These are phyloP conservation scores for Hesperophylax magnus DNA, from an alignment of 1,140 invertebrate species.

Conservation along the genomic window DNA sequence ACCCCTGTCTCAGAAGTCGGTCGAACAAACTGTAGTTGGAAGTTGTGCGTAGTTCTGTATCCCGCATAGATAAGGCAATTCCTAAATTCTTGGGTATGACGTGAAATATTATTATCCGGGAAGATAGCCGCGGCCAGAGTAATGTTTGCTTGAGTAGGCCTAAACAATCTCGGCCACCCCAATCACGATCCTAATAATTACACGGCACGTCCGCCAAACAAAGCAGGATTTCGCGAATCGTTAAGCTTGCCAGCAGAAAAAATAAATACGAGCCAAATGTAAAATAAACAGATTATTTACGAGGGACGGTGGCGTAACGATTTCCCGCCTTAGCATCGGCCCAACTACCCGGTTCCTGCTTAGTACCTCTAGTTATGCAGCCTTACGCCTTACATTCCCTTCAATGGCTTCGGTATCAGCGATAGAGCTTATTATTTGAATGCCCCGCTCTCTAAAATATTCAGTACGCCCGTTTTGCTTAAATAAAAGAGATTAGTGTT, in stretches of 20 bases:
- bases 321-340: conserved; percentile 5
- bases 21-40: not conserved
- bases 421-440: conserved; percentile 27
- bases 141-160: not conserved
- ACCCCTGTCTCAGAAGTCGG: not conserved
- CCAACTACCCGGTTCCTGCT: not conserved
- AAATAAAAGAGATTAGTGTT: not conserved
- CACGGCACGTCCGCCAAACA: conserved; percentile 38
- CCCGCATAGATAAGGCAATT: conserved; percentile 1
- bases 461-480: not conserved
- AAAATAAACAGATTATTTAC: conserved; percentile 53
- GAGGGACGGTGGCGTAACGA: conserved; percentile 31
- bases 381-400: conserved; percentile 9
- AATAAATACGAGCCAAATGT: conserved; percentile 47
- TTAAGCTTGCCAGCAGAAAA: conserved; percentile 46
- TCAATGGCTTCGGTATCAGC: conserved; percentile 2
- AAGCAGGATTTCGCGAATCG: conserved; percentile 48
- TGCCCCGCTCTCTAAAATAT: conserved; percentile 25
- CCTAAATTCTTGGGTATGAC: not conserved
- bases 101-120: not conserved
- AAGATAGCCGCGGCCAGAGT: conserved; percentile 10
- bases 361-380: not conserved
- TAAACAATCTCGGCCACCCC: conserved; percentile 32
- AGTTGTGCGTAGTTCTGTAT: not conserved
- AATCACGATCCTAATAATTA: conserved; percentile 43